Base-by-base conservation (phyloP, 2,113 vertebrate genomes). In the Lepisosteus osseus region DNA sequence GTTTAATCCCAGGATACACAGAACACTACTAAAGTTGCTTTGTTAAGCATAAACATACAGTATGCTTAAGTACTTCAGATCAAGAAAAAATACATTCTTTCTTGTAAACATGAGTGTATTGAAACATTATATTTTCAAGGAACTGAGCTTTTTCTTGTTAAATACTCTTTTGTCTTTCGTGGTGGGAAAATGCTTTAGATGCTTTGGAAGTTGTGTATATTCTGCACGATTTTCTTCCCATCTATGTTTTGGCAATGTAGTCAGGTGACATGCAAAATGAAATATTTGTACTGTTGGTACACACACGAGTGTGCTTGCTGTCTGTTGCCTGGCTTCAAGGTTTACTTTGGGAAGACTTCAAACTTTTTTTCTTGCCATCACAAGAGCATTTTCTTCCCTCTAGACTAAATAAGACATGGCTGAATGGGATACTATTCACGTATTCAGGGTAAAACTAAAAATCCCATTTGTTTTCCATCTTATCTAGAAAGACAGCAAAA, bases 301-400 rank as follows among this genome's bases (percentile, higher is more conserved):
- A 67, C 13, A 13, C 41, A 54, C 65, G 63, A 3, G n/a, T 63
- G 6, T 67, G 13, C 11, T 67, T 54, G 43, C 44, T 2, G 14
- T n/a, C 7, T 51, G 3, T 51, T 67, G 11, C 44, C 43, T 67
- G n/a, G 15, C 45, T 67, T 17, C 41, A 7, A 1, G 43, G 12
- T 15, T 67, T 67, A 47, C 65, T 67, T 67, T 67, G 65, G 65
- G 65, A n/a, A 17, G 7, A 17, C 15, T 6, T 67, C 17, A 54
- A 67, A 44, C 44, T 54, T 44, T 43, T 65, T 63, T 65, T 54
- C 63, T 65, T 65, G 8, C 47, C 57, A 14, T 67, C 51, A 67
- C 7, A 67, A 67, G 47, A 47, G 40, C 17, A 67, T 44, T 43
- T 67, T 51, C 44, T 67, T 67, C 65, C 3, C 65, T 17, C 13